Evolutionary conservation across 2,113 vertebrate genomes (phyloP).

Genomic region (Crotophaga sulcirostris): DNA sequence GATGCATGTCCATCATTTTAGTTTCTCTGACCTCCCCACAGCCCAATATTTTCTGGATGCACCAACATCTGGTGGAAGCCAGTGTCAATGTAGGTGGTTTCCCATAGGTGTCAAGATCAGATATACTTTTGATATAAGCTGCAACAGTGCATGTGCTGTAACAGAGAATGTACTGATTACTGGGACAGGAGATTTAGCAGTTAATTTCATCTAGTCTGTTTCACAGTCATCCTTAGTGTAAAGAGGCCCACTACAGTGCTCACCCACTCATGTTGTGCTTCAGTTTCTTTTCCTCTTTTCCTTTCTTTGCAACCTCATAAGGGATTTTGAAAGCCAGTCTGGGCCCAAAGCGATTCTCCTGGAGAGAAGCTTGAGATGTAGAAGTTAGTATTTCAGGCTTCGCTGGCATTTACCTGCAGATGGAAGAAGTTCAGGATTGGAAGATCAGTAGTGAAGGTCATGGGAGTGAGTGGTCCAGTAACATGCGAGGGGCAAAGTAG

Average conservation of each 20-base stretch:
- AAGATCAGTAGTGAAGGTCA: not conserved
- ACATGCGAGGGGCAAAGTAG: not conserved
- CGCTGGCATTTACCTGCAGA: not conserved
- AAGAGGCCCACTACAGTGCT: not conserved
- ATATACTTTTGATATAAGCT: not conserved
- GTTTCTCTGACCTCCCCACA: not conserved
- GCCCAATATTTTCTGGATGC: not conserved
- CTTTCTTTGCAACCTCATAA: not conserved
- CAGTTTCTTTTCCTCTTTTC: not conserved
- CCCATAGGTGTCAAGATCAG: not conserved
- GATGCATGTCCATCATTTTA: accelerated
- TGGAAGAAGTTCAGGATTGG: not conserved
- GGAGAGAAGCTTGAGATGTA: not conserved
- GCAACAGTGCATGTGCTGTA: not conserved
- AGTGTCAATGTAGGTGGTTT: not conserved
- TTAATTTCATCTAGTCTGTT: not conserved
- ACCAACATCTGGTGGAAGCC: not conserved
- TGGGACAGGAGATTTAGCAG: not conserved
- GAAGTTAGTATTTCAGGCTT: not conserved
- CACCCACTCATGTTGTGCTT: not conserved
- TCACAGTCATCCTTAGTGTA: not conserved
- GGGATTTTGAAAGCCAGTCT: not conserved
- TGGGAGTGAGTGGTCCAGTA: not conserved
- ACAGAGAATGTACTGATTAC: not conserved
- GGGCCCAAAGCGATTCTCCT: not conserved